A percentile compares a stretch with the other conserved stretches of the same genome.
These are phyloP conservation scores for Augochlorella aurata DNA, from an alignment of 2,888 invertebrate species.

Conservation along the genomic window DNA sequence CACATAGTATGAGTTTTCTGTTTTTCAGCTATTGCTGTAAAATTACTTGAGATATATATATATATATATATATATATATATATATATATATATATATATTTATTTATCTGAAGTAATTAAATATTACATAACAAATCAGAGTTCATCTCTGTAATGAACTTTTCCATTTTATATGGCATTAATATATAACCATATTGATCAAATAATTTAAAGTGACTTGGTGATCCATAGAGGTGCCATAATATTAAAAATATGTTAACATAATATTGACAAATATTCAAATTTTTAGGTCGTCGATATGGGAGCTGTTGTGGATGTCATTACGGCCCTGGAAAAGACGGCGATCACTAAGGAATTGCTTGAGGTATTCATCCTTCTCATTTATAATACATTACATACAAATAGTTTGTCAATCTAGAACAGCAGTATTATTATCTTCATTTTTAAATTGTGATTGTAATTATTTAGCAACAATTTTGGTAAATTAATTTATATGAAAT, in stretches of 20 bases:
- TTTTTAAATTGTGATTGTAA: background rate
- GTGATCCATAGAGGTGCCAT: background rate
- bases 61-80: background rate
- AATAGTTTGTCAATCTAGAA: background rate
- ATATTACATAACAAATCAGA: constrained; percentile 10
- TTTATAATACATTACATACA: background rate
- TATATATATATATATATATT: background rate
- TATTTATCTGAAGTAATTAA: background rate
- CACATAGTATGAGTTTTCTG: background rate
- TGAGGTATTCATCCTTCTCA: constrained; percentile 85
- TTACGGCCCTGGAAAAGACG: constrained; percentile 95
- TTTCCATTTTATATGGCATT: background rate
- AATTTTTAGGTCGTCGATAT: constrained; percentile 93
- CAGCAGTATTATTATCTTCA: background rate
- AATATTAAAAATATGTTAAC: background rate
- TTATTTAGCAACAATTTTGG: background rate
- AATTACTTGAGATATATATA: no score
- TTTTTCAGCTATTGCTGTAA: background rate
- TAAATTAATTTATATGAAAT: constrained; percentile 20
- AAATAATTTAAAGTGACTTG: background rate
- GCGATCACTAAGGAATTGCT: constrained; percentile 94
- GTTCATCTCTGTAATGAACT: background rate
- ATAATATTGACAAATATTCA: background rate
- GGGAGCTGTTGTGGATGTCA: constrained; percentile 95
- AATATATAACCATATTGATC: background rate